Evolutionary conservation across 2,888 invertebrate species (phyloP).

Genomic region (Adelognathus sp.): DNA sequence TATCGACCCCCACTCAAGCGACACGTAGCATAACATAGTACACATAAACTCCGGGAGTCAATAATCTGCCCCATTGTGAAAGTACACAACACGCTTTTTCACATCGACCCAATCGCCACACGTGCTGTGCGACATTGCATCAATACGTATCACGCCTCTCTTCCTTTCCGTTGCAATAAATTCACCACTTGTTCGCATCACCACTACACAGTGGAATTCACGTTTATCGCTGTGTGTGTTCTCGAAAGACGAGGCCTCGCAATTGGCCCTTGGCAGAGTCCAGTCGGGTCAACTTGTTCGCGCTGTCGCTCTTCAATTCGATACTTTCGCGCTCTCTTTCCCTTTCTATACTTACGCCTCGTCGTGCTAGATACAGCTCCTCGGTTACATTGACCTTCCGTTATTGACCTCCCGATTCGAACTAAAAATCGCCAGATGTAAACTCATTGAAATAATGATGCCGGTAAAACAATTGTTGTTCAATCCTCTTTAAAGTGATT

Average conservation of each 20-base stretch:
- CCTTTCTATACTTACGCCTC: slow-evolving; percentile 14
- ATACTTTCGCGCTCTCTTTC: slow-evolving; percentile 26
- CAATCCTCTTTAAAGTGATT: too few relatives aligned
- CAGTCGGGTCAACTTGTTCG: slow-evolving; percentile 58
- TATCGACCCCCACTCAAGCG: neutral
- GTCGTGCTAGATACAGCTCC: neutral
- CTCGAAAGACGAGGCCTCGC: slow-evolving; percentile 50
- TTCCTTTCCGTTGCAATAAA: neutral
- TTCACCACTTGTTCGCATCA: neutral
- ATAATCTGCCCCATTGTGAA: neutral
- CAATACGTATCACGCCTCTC: slow-evolving; percentile 9
- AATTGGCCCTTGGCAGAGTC: slow-evolving; percentile 59
- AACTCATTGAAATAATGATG: too few relatives aligned
- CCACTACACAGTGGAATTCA: neutral
- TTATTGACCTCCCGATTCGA: slow-evolving; percentile 53
- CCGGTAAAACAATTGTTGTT: too few relatives aligned
- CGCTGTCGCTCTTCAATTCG: slow-evolving; percentile 57
- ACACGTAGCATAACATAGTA: neutral
- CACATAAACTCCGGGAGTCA: neutral
- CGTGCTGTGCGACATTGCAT: slow-evolving; percentile 1
- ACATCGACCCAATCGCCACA: slow-evolving; percentile 9
- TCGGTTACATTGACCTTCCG: slow-evolving; percentile 48
- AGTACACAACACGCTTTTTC: neutral
- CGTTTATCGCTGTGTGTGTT: slow-evolving; percentile 10
- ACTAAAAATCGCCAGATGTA: too few relatives aligned